Percentiles rank a stretch among this genome's conserved stretches.
Evolutionary conservation across 2,888 invertebrate species (phyloP).

Genomic region (Baccha elongata): DNA sequence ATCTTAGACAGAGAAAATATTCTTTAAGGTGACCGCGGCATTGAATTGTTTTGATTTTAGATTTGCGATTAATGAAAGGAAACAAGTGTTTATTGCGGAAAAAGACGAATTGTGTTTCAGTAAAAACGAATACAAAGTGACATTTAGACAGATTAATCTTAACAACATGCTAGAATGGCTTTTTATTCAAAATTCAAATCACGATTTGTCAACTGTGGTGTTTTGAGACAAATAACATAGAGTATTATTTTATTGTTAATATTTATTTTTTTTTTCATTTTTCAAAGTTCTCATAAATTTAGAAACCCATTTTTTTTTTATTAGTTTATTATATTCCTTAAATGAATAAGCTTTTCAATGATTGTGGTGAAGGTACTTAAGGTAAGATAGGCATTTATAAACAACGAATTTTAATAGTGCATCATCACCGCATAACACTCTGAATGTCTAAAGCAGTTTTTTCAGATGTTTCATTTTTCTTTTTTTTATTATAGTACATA

Average conservation of each 20-base stretch:
- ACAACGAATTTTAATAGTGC: too few species aligned
- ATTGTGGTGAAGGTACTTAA: too few species aligned
- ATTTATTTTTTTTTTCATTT: too few species aligned
- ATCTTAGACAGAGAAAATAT: conserved; percentile 18
- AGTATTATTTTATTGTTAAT: not conserved
- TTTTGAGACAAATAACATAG: not conserved
- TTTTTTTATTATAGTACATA: too few species aligned
- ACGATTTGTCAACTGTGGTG: conserved; percentile 25
- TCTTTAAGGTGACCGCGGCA: conserved; percentile 44
- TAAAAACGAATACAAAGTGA: conserved; percentile 28
- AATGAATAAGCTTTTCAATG: too few species aligned
- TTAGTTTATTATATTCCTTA: too few species aligned
- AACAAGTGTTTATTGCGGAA: conserved; percentile 27
- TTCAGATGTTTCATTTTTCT: too few species aligned
- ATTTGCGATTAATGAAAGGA: conserved; percentile 35
- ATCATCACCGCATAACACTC: too few species aligned
- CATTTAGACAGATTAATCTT: conserved; percentile 37
- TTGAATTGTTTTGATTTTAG: conserved; percentile 26
- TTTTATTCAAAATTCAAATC: conserved; percentile 16
- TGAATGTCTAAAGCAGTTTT: too few species aligned
- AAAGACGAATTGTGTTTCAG: not conserved
- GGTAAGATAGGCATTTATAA: too few species aligned
- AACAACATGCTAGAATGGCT: conserved; percentile 9
- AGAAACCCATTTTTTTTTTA: too few species aligned
- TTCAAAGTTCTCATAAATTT: too few species aligned